Base-by-base conservation (phyloP, 37 sponge, comb jelly and placozoan genomes). In the Corticium candelabrum region DNA sequence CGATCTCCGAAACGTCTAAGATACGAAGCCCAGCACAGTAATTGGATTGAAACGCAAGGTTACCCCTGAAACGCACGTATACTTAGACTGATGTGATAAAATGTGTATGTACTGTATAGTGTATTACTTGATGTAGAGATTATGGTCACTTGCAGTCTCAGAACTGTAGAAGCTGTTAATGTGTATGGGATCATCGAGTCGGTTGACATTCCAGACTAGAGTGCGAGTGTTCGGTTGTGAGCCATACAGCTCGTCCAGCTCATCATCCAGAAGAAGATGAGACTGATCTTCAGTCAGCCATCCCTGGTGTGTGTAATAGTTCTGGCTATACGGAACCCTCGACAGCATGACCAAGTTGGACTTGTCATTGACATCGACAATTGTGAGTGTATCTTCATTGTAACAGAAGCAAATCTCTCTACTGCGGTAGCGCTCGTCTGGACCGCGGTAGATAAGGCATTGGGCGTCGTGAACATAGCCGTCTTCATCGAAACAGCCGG, bases 391-490 rank as follows among this genome's bases (percentile, higher is more conserved):
- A 31, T 88, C 40, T 71, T 88, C 89, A 39, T 88, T 85, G 76
- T 88, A 88, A 69, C 85, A 84, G 80, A 88, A 88, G 43, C 89
- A 88, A 68, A 88, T 88, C 83, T 88, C 89, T 1, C 37, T 30
- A 0, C 71, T 76, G 0, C 33, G 3, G 50, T 88, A 88, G 0
- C 62, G 2, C 5, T 0, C 31, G 37, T 88, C 89, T 0, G 85
- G 85, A 2, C 89, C 89, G 15, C 78, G 67, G 77, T 88, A 88
- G 21, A 88, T 41, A 1, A 88, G 85, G 78, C 89, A 88, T 81
- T 88, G 89, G 33, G 89, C 89, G 68, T 88, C 89, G 74, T 88
- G 89, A 1, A 85, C 85, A 37, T 88, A 88, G 37, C 89, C 89
- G 78, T 88, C 89, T 1, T 72, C 39, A 0, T 77, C 80, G 43